phyloP scores from a whole-genome alignment of 2,797 vertebrate species.

The Buphagus erythrorhynchus region DNA sequence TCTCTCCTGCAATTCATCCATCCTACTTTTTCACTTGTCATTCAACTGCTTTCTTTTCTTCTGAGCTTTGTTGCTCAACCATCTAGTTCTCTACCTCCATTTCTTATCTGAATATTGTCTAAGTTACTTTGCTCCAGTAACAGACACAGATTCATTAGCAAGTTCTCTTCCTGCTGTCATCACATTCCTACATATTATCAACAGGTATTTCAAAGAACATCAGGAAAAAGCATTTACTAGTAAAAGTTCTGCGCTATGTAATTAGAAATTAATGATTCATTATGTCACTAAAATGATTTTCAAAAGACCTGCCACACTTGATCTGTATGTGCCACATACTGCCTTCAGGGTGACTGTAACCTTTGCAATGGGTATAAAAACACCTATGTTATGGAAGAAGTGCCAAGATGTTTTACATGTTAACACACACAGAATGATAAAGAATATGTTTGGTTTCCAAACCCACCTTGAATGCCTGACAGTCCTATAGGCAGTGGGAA shows the following conservation, averaged over 20 bases:
- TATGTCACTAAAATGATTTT: neutral
- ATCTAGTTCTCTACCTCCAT: neutral
- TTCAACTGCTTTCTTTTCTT: neutral
- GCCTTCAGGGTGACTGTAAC: neutral
- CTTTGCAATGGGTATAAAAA: neutral
- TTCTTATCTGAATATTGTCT: neutral
- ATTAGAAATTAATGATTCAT: neutral
- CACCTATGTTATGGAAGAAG: neutral
- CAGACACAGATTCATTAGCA: neutral
- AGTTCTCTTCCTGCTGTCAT: neutral
- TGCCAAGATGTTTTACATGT: neutral
- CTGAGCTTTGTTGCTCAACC: neutral
- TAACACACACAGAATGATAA: neutral
- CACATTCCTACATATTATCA: neutral
- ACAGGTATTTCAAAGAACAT: neutral
- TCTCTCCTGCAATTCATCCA: neutral
- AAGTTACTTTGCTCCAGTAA: neutral
- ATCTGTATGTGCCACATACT: neutral
- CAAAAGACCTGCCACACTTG: neutral
- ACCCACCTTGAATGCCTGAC: conserved; percentile 89
- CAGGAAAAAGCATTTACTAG: neutral
- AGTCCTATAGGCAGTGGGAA: conserved; percentile 93
- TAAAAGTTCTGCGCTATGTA: neutral
- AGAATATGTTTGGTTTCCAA: neutral
- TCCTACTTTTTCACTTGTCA: neutral